Evolutionary conservation across 92 coral and sea anemone species (phyloP), one percentile per base, ranked within the genome.

Genomic region (Zoanthus sansibaricus): DNA sequence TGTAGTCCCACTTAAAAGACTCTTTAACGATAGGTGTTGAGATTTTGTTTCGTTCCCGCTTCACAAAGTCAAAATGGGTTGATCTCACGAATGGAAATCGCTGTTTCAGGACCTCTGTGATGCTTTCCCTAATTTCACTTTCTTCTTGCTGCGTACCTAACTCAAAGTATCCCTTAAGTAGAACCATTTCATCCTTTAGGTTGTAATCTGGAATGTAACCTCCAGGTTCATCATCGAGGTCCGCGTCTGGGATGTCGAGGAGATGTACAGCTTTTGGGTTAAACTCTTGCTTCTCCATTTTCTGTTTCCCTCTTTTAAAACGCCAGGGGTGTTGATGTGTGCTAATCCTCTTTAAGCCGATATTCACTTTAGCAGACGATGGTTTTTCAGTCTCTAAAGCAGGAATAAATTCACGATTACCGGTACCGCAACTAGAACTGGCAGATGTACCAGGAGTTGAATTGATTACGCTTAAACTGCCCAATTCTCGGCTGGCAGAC

Each of bases 41-140:
- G 72, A 89, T 86, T 20, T 86, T 89, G 87, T 89, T 92, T 80
- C 92, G 88, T 82, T 92, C 93, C 66, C 93, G 90, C 87, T 92
- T 92, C 18, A 90, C 90, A 89, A 90, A 92, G 76, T 92, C 93
- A 87, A 92, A 86, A 83, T 90, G 87, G 17, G 76, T 56, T 7
- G 87, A 55, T 80, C 78, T 82, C 48, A 90, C 74, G 17, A 86
- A 82, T 16, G 93, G 88, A 76, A 90, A 90, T 25, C 88, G 93
- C 79, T 90, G 87, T 86, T 90, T 82, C 46, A 90, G 68, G 46
- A 90, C 79, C 18, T 90, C 83, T 7, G 82, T 67, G 67, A 90
- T 90, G 31, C 90, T 86, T 30, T 55, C 55, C n/a, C 87, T n/a
- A 33, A 89, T 89, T 76, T 86, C 90, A 32, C 64, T 30, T 73